Evolutionary conservation across 2,113 vertebrate genomes (phyloP), one percentile per base, ranked within the genome.

Genomic region (Tricholaema leucomelas): DNA sequence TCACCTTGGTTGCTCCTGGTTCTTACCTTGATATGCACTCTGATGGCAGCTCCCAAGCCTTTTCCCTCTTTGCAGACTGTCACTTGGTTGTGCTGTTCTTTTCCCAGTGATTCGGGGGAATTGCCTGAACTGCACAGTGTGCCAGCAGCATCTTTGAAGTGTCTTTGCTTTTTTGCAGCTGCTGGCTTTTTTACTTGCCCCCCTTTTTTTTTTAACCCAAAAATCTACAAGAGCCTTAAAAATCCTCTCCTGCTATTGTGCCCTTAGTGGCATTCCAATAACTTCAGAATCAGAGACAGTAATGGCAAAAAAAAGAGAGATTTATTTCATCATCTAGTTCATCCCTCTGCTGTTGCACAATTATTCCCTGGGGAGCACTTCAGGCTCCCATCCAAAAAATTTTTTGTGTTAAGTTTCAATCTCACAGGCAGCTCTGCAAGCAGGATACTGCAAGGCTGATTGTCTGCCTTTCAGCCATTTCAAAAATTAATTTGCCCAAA

Each of bases 401-500:
- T 87, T 87, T 94, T 94, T 70, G 86, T 91, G 83, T 65, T 86
- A 55, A 70, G 66, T 46, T 91, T 88, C 84, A 84, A 79, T 88
- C 81, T 79, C 81, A 48, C 76, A 88, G 92, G 92, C 66, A 86
- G 44, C 40, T 88, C 67, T 76, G 59, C 0, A 19, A 90, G 81
- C 88, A 84, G 81, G 91, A 93, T 79, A 87, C 63, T 15, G 59
- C 92, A 94, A 86, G 46, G 92, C 81, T 91, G 40, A 72, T 73
- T 88, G 80, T 95, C 66, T 94, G 86, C 85, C 88, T 96, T 90
- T 94, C 92, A 93, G 88, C 90, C 92, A 88, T 95, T 95, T 90
- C 88, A 88, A 81, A 93, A 92, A 90, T 88, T 94, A 88, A 94
- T 94, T 95, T 59, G 28, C 90, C 81, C 85, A 90, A 88, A 93